These are phyloP conservation scores for Tinea semifulvella DNA, from an alignment of 2,888 invertebrate genomes.

Conservation along the genomic window DNA sequence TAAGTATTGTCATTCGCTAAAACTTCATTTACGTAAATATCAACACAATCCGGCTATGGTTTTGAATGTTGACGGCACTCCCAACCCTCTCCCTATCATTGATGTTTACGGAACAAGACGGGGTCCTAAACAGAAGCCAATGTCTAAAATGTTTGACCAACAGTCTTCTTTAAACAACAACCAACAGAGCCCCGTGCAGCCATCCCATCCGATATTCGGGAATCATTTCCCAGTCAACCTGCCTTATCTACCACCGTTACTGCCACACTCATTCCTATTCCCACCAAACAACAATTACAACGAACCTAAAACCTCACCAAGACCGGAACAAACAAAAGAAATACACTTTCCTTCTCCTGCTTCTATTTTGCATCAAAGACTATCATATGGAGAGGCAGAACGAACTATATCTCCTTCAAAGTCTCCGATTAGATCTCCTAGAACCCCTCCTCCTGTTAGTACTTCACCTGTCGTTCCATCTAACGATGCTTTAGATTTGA, in stretches of 20 bases:
- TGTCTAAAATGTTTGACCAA: constrained; percentile 47
- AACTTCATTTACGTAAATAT: constrained; percentile 93
- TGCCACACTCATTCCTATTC: constrained; percentile 57
- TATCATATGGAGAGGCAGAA: constrained; percentile 39
- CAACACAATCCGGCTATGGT: constrained; percentile 91
- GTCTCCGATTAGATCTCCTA: constrained; percentile 37
- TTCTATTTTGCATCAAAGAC: constrained; percentile 46
- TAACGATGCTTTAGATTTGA: constrained; percentile 66
- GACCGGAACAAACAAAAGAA: constrained; percentile 33
- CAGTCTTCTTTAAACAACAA: constrained; percentile 33
- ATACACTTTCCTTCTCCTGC: constrained; percentile 36
- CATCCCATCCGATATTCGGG: constrained; percentile 48
- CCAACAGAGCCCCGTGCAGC: constrained; percentile 29
- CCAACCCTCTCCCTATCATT: constrained; percentile 87
- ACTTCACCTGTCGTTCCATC: constrained; percentile 28
- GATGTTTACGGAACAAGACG: constrained; percentile 91
- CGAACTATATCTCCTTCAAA: constrained; percentile 30
- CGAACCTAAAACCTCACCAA: constrained; percentile 35
- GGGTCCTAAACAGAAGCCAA: constrained; percentile 77
- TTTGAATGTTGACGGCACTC: constrained; percentile 86
- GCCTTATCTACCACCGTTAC: constrained; percentile 53
- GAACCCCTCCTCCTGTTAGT: constrained; percentile 11
- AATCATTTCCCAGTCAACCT: constrained; percentile 54
- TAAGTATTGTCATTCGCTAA: constrained; percentile 97
- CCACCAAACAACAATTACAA: constrained; percentile 53